Evolutionary conservation across 2,888 invertebrate species (phyloP).

Genomic region (Andrena minutula): DNA sequence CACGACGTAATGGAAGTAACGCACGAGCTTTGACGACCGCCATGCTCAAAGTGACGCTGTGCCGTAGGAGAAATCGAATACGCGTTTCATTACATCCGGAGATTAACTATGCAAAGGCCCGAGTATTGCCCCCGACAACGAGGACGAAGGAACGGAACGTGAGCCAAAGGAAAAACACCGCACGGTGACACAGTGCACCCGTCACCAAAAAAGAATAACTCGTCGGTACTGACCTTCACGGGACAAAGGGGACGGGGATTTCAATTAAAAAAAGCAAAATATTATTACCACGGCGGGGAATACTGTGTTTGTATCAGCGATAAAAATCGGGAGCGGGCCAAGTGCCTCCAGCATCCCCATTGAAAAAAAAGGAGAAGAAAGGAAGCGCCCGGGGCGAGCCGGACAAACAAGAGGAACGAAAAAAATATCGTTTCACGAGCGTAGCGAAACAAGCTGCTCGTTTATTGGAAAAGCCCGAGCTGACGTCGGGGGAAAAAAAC

Average conservation of each 20-base stretch:
- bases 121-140: background rate
- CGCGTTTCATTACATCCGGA: conserved; percentile 15
- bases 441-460: conserved; percentile 50
- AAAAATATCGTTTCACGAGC: conserved; percentile 41
- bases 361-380: conserved; percentile 6
- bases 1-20: conserved; percentile 31
- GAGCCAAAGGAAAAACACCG: background rate
- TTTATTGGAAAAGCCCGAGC: conserved; percentile 47
- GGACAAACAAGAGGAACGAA: background rate
- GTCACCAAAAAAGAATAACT: conserved; percentile 4
- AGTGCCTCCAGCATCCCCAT: background rate
- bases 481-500: conserved; percentile 9
- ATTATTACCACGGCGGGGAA: conserved; percentile 23
- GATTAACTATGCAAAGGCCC: background rate
- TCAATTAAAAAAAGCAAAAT: conserved; percentile 27
- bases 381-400: background rate
- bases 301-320: conserved; percentile 20
- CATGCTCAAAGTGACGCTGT: conserved; percentile 9
- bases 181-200: background rate
- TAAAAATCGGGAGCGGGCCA: conserved; percentile 31
- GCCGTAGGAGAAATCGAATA: conserved; percentile 11
- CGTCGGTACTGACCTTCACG: background rate
- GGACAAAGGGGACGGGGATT: conserved; percentile 6
- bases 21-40: conserved; percentile 23
- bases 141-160: background rate